Evolutionary conservation across 2,113 vertebrate genomes (phyloP).

Genomic region (Tiliqua scincoides): DNA sequence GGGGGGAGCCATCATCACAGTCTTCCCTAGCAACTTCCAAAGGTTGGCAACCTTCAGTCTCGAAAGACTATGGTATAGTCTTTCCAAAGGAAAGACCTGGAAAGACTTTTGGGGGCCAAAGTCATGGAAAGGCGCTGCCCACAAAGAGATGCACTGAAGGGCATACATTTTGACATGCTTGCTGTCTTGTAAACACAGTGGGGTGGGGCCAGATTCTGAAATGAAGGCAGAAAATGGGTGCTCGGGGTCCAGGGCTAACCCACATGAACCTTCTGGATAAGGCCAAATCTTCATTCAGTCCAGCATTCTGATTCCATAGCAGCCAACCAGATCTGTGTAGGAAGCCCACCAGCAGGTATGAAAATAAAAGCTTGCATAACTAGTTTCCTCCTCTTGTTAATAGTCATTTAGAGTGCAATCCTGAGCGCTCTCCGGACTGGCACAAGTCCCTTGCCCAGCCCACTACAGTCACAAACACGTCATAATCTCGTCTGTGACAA

Average conservation of each 20-base stretch:
- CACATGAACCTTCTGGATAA: too few relatives aligned
- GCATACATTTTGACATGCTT: neutral
- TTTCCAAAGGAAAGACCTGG: neutral
- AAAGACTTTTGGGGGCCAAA: neutral
- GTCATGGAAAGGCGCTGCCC: rapidly evolving
- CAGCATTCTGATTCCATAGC: neutral
- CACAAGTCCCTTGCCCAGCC: too few relatives aligned
- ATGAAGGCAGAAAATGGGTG: rapidly evolving
- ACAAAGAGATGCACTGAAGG: rapidly evolving
- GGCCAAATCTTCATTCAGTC: neutral
- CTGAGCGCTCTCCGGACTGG: too few relatives aligned
- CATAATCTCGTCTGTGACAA: too few relatives aligned
- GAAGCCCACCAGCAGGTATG: neutral
- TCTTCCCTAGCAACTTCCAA: neutral
- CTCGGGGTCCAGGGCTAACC: too few relatives aligned
- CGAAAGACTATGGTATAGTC: too few relatives aligned
- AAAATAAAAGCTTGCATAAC: neutral
- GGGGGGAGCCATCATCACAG: neutral
- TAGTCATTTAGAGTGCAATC: neutral
- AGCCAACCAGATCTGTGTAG: neutral
- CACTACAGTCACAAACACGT: too few relatives aligned
- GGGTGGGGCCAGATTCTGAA: neutral
- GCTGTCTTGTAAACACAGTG: neutral
- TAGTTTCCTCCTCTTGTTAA: neutral
- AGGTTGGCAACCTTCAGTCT: too few relatives aligned